Conservation (phyloP, 2,797 vertebrate species). For the Hydrolagus colliei region DNA sequence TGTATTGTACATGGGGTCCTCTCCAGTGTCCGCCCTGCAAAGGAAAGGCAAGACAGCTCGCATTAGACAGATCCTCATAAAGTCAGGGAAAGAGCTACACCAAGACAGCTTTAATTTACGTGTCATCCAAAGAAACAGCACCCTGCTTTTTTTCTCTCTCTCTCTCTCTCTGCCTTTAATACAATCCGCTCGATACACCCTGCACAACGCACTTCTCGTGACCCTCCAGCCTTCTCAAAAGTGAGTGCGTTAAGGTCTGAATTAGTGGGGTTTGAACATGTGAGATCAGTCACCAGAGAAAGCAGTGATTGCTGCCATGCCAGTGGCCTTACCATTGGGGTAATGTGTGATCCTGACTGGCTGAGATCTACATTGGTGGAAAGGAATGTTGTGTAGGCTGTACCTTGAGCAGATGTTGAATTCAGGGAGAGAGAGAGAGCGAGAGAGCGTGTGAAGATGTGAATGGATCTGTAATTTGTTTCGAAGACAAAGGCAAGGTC, state of each 20-base stretch:
- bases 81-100: conserved; percentile 41
- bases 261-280: not conserved
- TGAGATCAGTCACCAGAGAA: not conserved
- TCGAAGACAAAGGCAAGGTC: no score
- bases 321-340: no score
- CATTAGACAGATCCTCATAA: conserved; percentile 35
- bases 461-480: no score
- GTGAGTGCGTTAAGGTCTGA: not conserved
- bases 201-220: not conserved
- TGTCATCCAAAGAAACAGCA: conserved; percentile 29
- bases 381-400: no score
- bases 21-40: conserved; percentile 77
- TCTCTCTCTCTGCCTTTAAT: conserved; percentile 7
- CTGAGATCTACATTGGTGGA: no score
- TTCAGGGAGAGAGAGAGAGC: no score
- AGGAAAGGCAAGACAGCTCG: conserved; percentile 40
- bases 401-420: no score
- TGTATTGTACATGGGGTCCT: conserved; percentile 75
- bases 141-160: not conserved
- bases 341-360: no score
- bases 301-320: no score
- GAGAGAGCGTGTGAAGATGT: no score
- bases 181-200: not conserved
- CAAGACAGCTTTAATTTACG: conserved; percentile 48
- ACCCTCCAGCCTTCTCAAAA: conserved; percentile 29